Evolutionary conservation across 2,888 invertebrate genomes (phyloP).

Genomic region (Dusona sp.): DNA sequence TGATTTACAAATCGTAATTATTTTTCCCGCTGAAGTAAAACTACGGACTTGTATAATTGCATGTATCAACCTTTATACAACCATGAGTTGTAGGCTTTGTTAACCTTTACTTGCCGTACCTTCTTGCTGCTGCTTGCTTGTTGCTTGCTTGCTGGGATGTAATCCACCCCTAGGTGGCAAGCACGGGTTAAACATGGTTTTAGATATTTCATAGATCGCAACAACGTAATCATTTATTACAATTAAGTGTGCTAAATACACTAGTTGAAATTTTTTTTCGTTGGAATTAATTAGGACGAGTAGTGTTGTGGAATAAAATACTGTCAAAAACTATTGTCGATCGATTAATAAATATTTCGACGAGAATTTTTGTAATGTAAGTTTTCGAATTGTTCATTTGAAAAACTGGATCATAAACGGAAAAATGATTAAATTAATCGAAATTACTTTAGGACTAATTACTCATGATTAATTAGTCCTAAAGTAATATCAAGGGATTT

Average conservation of each 20-base stretch:
- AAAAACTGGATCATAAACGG: not conserved
- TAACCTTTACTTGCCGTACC: too few species aligned
- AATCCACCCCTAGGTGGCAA: too few species aligned
- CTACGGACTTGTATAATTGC: too few species aligned
- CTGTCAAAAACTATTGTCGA: not conserved
- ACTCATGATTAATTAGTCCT: constrained; percentile 14
- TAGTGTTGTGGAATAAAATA: not conserved
- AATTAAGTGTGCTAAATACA: not conserved
- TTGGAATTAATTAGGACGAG: not conserved
- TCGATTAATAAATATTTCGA: not conserved
- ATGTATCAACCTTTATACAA: too few species aligned
- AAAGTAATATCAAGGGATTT: not conserved
- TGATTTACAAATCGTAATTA: too few species aligned
- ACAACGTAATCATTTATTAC: not conserved
- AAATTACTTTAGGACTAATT: not conserved
- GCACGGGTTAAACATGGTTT: too few species aligned
- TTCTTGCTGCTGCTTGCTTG: too few species aligned
- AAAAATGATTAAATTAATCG: not conserved
- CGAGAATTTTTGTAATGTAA: not conserved
- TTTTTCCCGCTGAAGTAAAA: too few species aligned
- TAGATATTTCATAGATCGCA: not conserved
- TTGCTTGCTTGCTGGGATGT: too few species aligned
- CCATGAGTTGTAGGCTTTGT: too few species aligned
- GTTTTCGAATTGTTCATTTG: not conserved
- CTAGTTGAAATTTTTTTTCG: too few species aligned